Conservation (phyloP, 2,113 vertebrate species). For the Circaetus cinerascens region DNA sequence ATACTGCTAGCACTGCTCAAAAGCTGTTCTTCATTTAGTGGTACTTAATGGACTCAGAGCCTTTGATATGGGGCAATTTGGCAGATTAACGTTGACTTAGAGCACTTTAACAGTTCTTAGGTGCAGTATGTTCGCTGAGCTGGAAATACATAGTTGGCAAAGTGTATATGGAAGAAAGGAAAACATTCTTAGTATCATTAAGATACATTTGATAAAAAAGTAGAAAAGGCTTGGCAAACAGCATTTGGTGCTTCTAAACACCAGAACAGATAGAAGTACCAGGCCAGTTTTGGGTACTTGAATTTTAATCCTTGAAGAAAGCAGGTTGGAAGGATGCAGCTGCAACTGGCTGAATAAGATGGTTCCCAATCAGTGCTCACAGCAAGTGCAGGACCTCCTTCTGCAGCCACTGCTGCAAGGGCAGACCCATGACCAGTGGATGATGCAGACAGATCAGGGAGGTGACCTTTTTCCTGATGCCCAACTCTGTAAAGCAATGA, state of each 20-base stretch:
- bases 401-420: not conserved
- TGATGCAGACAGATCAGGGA: not conserved
- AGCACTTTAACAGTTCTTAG: not conserved
- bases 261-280: not conserved
- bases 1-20: not conserved
- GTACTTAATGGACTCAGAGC: not conserved
- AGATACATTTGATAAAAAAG: not conserved
- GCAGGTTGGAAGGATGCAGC: not conserved
- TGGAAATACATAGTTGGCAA: not conserved
- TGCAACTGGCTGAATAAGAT: not conserved
- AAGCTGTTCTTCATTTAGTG: not conserved
- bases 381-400: not conserved
- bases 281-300: not conserved
- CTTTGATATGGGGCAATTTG: not conserved
- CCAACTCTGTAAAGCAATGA: not conserved
- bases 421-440: not conserved
- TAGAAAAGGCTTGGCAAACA: not conserved
- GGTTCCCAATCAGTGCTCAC: rapidly evolving
- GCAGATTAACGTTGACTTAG: not conserved
- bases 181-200: not conserved
- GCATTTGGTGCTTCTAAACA: not conserved
- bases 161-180: not conserved
- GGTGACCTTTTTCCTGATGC: not conserved
- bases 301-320: not conserved
- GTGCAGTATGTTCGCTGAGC: not conserved